Conservation (phyloP, 2,113 vertebrate species). For the Microtus ochrogaster region DNA sequence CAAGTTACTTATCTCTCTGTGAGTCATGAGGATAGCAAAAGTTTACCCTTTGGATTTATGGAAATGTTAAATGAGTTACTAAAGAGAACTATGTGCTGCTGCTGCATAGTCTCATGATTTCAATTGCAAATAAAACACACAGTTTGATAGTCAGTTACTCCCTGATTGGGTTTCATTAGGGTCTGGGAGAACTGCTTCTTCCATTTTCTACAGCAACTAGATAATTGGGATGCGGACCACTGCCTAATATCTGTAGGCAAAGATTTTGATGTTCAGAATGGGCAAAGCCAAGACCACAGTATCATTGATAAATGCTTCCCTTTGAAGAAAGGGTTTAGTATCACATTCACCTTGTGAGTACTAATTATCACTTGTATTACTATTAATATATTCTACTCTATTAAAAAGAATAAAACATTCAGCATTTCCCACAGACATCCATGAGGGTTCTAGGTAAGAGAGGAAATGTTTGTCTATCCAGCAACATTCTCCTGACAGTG, state of each 20-base stretch:
- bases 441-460: not conserved
- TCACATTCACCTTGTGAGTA: not conserved
- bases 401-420: constrained; percentile 64
- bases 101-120: not conserved
- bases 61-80: constrained; percentile 27
- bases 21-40: constrained; percentile 33
- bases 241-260: constrained; percentile 15
- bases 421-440: constrained; percentile 59
- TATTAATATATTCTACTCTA: constrained; percentile 73
- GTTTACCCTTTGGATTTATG: not conserved
- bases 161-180: constrained; percentile 6
- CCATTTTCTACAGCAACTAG: not conserved
- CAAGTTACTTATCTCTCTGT: constrained; percentile 37
- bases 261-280: not conserved
- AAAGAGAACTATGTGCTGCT: not conserved
- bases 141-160: not conserved
- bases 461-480: not conserved
- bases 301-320: constrained; percentile 6
- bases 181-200: constrained; percentile 25
- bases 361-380: constrained; percentile 19
- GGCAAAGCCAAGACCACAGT: not conserved
- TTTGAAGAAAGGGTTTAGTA: constrained; percentile 16
- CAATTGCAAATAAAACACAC: not conserved
- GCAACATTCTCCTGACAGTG: not conserved
- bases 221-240: not conserved